Evolutionary conservation across 2,797 vertebrate species (phyloP), one percentile per base, ranked within the genome.

Genomic region (Enteromius viviparus): DNA sequence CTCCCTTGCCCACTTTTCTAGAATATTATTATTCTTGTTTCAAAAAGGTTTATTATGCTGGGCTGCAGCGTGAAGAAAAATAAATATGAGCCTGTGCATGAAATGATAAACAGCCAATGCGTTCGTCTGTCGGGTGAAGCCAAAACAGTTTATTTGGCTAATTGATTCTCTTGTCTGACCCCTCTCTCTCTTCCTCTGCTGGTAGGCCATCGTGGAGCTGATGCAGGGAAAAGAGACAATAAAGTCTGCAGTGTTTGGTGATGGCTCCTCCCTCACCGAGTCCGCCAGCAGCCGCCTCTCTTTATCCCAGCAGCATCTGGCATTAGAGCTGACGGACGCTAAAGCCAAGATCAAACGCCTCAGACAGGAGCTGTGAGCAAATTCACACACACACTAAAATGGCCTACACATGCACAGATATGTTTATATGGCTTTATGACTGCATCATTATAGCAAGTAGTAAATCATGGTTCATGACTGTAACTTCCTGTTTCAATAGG

Each of bases 311-410:
- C 98, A 99, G 87, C 98, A 99, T 92, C 95, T 99, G 69, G 97
- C 97, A 0, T 97, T 99, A 88, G 98, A 99, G 92, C 87, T 99
- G 80, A 97, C 97, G 19, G 97, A 99, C 62, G 97, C 97, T 90
- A 99, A 99, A 89, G 97, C 98, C 88, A 98, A 97, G 91, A 98
- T 98, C 91, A 94, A 97, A 89, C 94, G 98, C 76, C 95, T 99
- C 58, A 95, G 97, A 64, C 97, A 99, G 89, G 98, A 98, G 90
- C 94, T 99, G 97, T 99, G 91, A 98, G 98, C 96, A 88, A 68
- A 58, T 70, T 47, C 45, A 0, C 23, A 0, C 42, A 76, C 71
- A 51, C 19, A 26, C 45, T n/a, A 14, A 23, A 37, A 32, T 72
- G 42, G 76, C 19, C 19, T 77, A 70, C 64, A 71, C 75, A 62